A percentile compares a stretch with the other conserved stretches of the same genome.
Evolutionary conservation across 2,888 invertebrate species (phyloP).

Genomic region (Quadroppia sp.): DNA sequence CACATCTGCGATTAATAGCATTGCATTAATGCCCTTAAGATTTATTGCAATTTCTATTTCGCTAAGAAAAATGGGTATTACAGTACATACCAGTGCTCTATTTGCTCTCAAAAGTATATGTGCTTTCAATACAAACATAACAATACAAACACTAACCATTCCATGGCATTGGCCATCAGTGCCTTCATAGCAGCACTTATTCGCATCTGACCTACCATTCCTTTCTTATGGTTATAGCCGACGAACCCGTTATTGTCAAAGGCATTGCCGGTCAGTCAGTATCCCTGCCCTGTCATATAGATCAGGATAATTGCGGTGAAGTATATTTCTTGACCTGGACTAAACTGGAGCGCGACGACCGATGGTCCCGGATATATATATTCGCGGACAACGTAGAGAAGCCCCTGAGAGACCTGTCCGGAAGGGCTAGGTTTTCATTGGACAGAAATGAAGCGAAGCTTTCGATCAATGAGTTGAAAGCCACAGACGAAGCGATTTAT

Average conservation of each 20-base stretch:
- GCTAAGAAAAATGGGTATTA: constrained; percentile 24
- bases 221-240: constrained; percentile 11
- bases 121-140: constrained; percentile 26
- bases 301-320: constrained; percentile 66
- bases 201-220: background rate
- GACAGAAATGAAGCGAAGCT: constrained; percentile 31
- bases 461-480: constrained; percentile 37
- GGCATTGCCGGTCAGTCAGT: constrained; percentile 39
- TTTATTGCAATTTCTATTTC: constrained; percentile 24
- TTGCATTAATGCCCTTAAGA: constrained; percentile 30
- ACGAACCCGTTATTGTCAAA: constrained; percentile 37
- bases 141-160: constrained; percentile 27
- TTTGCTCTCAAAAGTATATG: background rate
- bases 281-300: constrained; percentile 66
- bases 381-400: constrained; percentile 48
- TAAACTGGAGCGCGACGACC: constrained; percentile 44
- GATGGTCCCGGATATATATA: constrained; percentile 48
- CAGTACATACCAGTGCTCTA: background rate
- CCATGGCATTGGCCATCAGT: background rate
- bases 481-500: constrained; percentile 41
- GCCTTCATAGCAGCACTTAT: background rate
- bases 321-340: constrained; percentile 77
- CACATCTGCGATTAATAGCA: constrained; percentile 35
- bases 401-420: constrained; percentile 46
- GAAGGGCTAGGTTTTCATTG: constrained; percentile 39